Percentiles rank a stretch among this genome's conserved stretches.
phyloP scores from a whole-genome alignment of 2,888 invertebrate genomes.

The Pilophorus perplexus region DNA sequence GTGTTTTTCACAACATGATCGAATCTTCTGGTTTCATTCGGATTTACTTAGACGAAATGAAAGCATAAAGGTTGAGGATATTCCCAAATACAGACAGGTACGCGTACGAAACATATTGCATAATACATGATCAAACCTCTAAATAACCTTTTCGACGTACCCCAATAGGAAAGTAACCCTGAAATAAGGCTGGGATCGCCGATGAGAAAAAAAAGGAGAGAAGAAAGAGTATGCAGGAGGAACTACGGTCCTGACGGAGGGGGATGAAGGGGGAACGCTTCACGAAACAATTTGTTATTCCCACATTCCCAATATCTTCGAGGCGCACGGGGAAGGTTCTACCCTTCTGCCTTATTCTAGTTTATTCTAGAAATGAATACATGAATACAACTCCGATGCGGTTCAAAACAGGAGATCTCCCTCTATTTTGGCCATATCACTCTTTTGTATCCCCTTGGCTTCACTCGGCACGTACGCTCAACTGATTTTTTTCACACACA shows the following conservation, averaged over 20 bases:
- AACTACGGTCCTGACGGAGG: not conserved
- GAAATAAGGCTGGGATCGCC: constrained; percentile 5
- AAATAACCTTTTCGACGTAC: constrained; percentile 8
- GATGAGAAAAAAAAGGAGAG: constrained; percentile 4
- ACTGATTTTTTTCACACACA: constrained; percentile 13
- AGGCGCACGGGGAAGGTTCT: not conserved
- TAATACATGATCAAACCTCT: no score
- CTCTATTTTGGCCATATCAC: not conserved
- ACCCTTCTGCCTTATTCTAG: not conserved
- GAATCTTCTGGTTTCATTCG: no score
- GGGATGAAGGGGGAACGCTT: no score
- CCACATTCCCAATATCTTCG: constrained; percentile 27
- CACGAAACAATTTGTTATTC: constrained; percentile 35
- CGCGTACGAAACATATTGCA: no score
- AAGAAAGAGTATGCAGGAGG: not conserved
- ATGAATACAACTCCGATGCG: constrained; percentile 19
- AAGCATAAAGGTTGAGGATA: no score
- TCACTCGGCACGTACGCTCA: constrained; percentile 2
- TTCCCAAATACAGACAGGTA: no score
- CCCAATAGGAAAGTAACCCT: not conserved
- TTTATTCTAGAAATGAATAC: constrained; percentile 30
- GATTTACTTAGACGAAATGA: no score
- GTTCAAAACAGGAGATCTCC: not conserved
- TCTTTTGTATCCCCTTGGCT: not conserved
- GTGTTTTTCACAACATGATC: no score